Evolutionary conservation across 2,797 vertebrate species (phyloP).

Genomic region (Spea hammondii): DNA sequence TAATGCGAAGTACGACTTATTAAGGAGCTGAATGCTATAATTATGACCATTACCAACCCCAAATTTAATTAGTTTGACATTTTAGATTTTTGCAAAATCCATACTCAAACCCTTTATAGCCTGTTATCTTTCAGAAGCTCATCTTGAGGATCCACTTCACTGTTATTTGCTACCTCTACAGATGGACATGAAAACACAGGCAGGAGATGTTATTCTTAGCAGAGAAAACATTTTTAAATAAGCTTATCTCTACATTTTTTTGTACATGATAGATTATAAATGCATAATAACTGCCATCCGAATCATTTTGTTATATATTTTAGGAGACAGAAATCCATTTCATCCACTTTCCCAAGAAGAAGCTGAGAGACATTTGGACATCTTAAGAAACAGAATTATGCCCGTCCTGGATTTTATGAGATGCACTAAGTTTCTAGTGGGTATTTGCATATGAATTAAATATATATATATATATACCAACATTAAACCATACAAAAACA

Average conservation of each 20-base stretch:
- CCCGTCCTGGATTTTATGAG: constrained; percentile 70
- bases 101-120: constrained; percentile 44
- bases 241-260: constrained; percentile 3
- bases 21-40: constrained; percentile 42
- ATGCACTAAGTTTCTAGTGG: constrained; percentile 67
- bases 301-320: constrained; percentile 59
- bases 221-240: constrained; percentile 55
- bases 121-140: constrained; percentile 39
- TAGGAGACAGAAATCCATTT: constrained; percentile 64
- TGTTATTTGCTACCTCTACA: constrained; percentile 43
- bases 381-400: constrained; percentile 61
- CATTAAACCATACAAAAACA: too few relatives aligned
- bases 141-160: constrained; percentile 46
- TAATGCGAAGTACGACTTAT: constrained; percentile 36
- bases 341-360: constrained; percentile 57
- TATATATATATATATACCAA: not conserved
- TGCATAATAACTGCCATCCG: constrained; percentile 28
- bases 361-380: constrained; percentile 57
- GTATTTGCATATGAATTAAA: constrained; percentile 52
- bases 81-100: constrained; percentile 46
- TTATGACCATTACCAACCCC: constrained; percentile 47
- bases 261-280: not conserved
- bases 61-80: constrained; percentile 52
- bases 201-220: constrained; percentile 33
- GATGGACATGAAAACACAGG: constrained; percentile 33